phyloP scores from a whole-genome alignment of 2,888 invertebrate species.

The Myopa tessellatipennis region DNA sequence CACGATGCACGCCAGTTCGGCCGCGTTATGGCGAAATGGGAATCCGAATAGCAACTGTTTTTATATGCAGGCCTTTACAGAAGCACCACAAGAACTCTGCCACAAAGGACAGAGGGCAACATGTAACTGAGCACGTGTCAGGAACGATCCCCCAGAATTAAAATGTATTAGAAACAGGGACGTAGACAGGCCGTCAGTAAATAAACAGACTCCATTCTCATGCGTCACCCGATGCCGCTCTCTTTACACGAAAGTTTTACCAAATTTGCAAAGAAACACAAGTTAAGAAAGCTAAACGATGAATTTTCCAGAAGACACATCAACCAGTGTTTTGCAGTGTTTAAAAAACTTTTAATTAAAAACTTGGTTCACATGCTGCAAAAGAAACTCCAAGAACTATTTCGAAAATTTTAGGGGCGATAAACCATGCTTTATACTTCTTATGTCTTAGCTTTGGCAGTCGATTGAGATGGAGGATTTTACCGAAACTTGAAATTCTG shows the following conservation, averaged over 20 bases:
- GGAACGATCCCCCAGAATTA: no score
- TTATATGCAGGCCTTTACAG: no score
- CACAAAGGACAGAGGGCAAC: no score
- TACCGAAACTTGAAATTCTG: not conserved
- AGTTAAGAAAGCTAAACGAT: not conserved
- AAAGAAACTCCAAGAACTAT: not conserved
- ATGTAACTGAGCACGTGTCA: no score
- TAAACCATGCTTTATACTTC: not conserved
- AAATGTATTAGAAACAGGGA: not conserved
- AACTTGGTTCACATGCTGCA: slow-evolving; percentile 4
- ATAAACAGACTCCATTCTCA: not conserved
- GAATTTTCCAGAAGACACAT: not conserved
- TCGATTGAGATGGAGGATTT: not conserved
- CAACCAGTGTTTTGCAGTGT: not conserved
- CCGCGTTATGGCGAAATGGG: no score
- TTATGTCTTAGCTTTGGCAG: not conserved
- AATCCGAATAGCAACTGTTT: no score
- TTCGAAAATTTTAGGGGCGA: not conserved
- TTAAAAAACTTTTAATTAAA: slow-evolving; percentile 13
- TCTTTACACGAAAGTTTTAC: not conserved
- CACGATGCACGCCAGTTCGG: no score
- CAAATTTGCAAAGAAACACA: not conserved
- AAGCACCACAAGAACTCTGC: no score
- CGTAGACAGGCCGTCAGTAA: not conserved
- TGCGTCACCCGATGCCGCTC: not conserved